Conservation (phyloP, 1,140 invertebrate species). For the Drosophila repletoides region DNA sequence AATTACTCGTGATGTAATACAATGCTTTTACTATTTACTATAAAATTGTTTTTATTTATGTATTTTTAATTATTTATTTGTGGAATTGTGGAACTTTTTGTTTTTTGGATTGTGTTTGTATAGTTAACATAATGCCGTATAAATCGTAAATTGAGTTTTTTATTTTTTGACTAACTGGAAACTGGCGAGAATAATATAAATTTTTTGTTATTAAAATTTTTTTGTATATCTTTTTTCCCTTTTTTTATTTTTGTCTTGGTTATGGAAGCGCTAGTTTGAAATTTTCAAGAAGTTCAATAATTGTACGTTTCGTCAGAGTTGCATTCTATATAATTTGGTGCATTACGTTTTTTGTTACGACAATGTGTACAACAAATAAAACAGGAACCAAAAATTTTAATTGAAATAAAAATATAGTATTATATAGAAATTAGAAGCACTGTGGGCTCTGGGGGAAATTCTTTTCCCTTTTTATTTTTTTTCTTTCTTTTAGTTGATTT, state of each 20-base stretch:
- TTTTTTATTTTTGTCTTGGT: conserved; percentile 15
- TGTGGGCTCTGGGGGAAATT: neutral
- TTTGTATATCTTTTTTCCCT: conserved; percentile 1
- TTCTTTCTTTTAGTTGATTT: conserved; percentile 56
- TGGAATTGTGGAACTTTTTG: conserved; percentile 15
- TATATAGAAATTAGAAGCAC: neutral
- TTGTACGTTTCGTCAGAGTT: conserved; percentile 58
- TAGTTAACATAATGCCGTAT: conserved; percentile 34
- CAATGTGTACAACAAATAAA: neutral
- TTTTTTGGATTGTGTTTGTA: conserved; percentile 21
- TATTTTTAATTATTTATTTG: neutral
- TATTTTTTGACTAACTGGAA: conserved; percentile 11
- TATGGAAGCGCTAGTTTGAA: conserved; percentile 68
- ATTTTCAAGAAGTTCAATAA: conserved; percentile 58
- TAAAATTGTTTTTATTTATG: neutral
- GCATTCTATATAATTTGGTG: conserved; percentile 21
- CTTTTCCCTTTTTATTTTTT: no score
- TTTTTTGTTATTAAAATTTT: neutral
- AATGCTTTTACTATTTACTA: conserved; percentile 3
- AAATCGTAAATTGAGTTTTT: conserved; percentile 5
- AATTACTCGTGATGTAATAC: neutral
- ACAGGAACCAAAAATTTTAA: neutral
- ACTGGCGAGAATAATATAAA: neutral
- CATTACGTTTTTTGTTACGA: neutral
- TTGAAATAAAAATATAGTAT: neutral